Base-by-base conservation (phyloP, 2,888 invertebrate genomes). In the Tetragonula carbonaria region DNA sequence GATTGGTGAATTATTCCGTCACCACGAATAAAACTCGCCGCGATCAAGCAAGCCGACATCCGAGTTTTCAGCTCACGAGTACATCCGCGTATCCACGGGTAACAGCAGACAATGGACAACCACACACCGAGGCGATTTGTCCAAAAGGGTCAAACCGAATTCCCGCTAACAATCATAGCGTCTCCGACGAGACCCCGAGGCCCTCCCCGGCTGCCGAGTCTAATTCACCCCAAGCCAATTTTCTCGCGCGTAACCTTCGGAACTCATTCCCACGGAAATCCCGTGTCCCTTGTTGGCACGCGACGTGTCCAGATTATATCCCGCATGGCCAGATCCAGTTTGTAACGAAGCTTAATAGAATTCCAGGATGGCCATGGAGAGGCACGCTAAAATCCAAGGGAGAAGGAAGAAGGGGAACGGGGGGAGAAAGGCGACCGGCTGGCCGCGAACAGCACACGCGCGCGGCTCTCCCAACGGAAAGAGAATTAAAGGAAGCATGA, bases 281-380 rank as follows among this genome's bases (percentile, higher is more conserved):
- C 65, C 65, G 33, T 45, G 45, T 45, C 45, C 45, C 53, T 67
- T 74, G 65, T 33, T 55, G 45, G 50, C 73, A 53, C 76, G 75
- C 53, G 65, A 84, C 75, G 78, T 87, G 88, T 88, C 87, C 86
- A 89, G 76, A 74, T 78, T 72, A 89, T 76, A 76, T 78, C 73
- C 78, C 84, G 71, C 81, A 81, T 67, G 84, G 76, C 80, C 78
- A 45, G 45, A 82, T 88, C 82, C 87, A 70, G 78, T 75, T 88
- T 82, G 88, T 89, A 90, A 90, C 91, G 90, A 90, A 90, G 88
- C 90, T 90, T 90, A 91, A 93, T 92, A 91, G 91, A 92, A 93
- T 92, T 91, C 90, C 86, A 33, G 72, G 14, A 53, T 66, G 76
- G 72, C 81, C 76, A 74, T 73, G 86, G 78, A 80, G 45, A 53